Base-by-base conservation (phyloP, 2,888 invertebrate species). In the Trichacis sp. region DNA sequence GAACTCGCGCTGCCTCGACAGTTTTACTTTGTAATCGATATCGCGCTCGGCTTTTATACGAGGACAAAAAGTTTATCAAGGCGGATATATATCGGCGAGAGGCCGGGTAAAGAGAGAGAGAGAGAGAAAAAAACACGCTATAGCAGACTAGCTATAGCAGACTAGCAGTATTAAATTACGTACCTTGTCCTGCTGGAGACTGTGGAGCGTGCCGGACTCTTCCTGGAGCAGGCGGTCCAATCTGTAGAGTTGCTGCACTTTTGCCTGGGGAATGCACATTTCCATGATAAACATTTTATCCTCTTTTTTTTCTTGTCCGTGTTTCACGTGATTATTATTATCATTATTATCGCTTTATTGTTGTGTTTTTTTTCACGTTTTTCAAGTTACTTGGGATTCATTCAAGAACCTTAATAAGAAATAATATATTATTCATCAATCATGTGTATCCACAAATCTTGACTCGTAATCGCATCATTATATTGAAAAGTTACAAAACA, bases 171-270 rank as follows among this genome's bases (percentile, higher is more conserved):
- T 42, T 42, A 43, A 15, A 43, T 19, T 43, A 73, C 73, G 54
- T 57, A 88, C 88, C 87, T 92, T 92, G 82, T 93, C 92, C 74
- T 92, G 90, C 77, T 91, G 92, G 50, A 93, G 86, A 76, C 88
- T 90, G 75, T 91, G 91, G 59, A 93, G 86, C 30, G 90, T 90
- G 64, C 90, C 89, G 6, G 92, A 92, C 80, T 92, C 92, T 80
- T 92, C 91, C 78, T 92, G 92, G 40, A 93, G 86, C 71, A 90
- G 86, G 82, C 88, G 90, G 88, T 88, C 95, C 85, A 88, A 87
- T 85, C 88, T 91, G 87, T 89, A 94, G 77, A 89, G 88, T 86
- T 89, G 93, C 84, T 88, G 91, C 59, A 95, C 93, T 88, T 90
- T 95, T 81, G 88, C 86, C 89, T 90, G 17, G 3, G 12, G 2